Evolutionary conservation across 2,113 vertebrate species (phyloP), one percentile per base, ranked within the genome.

Genomic region (Xenopus laevis): DNA sequence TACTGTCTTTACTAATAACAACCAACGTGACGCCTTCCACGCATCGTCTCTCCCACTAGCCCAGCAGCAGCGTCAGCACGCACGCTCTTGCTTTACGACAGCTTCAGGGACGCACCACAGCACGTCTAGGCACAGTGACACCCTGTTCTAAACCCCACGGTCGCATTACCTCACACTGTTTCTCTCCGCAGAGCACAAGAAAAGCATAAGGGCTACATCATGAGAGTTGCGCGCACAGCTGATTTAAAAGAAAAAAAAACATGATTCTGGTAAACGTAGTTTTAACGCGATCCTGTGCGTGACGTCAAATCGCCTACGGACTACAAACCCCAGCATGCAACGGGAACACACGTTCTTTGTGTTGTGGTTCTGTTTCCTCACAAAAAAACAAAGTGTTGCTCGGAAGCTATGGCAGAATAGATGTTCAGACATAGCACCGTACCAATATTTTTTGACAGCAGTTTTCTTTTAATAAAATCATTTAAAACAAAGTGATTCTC

Each of bases 241-340:
- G 18, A 15, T 21, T 13, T n/a, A 68, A 68, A 18, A 61, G 72
- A 27, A 27, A 27, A 27, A 27, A 27, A 27, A 27, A 27, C 2
- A 27, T 27, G 23, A 27, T 13, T 45, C 30, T 16, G 52, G 67
- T 58, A 69, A n/a, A 40, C 65, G 67, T 67, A 68, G 79, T 78
- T 71, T 52, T 40, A 17, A 13, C 8, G n/a, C 46, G 12, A 15
- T 12, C 64, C 17, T 2, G 16, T 2, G 11, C n/a, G 21, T 7
- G 17, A 3, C 8, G 17, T 45, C 10, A 6, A 50, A 7, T n/a
- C 0, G 10, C 21, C 21, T 18, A 3, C 33, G 55, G 46, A 74
- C 72, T 74, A 74, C 72, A 60, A 64, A n/a, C 46, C 72, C 72
- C 72, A 21, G 20, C 63, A 67, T 59, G 72, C 21, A 6, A 13